Percentiles rank a stretch among this genome's conserved stretches.
These are phyloP conservation scores for Disparrhopalites patrizii DNA, from an alignment of 2,888 invertebrate species.

Conservation along the genomic window DNA sequence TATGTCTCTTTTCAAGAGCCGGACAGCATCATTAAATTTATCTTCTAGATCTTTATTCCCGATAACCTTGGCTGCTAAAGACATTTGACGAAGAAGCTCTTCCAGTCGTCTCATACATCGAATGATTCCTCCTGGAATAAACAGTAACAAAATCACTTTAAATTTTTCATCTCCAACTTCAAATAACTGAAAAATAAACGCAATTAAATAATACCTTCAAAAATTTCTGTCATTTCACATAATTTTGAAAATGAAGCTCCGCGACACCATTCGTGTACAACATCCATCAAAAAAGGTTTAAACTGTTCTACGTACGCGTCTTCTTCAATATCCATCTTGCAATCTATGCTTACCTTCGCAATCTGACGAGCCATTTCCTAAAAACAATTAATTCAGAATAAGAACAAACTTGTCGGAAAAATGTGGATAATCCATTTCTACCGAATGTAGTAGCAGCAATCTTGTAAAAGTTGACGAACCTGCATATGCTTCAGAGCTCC, in stretches of 20 bases:
- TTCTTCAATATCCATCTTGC: conserved; percentile 82
- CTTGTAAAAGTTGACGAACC: conserved; percentile 53
- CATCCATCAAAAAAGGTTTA: conserved; percentile 94
- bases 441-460: too few species aligned
- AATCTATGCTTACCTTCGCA: conserved; percentile 79
- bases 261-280: conserved; percentile 92
- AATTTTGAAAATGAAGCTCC: conserved; percentile 87
- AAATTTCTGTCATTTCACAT: conserved; percentile 93
- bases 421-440: too few species aligned
- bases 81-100: conserved; percentile 90
- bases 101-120: conserved; percentile 94
- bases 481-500: conserved; percentile 87
- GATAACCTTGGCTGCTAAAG: conserved; percentile 93
- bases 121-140: conserved; percentile 66
- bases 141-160: conserved; percentile 5
- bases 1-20: conserved; percentile 91
- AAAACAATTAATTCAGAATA: conserved; percentile 32
- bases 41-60: conserved; percentile 93
- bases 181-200: not conserved
- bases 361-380: conserved; percentile 88
- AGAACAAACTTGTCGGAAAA: not conserved
- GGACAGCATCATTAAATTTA: conserved; percentile 90
- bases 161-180: not conserved
- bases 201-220: conserved; percentile 67
- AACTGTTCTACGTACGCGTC: conserved; percentile 87